Evolutionary conservation across 2,888 invertebrate species (phyloP).

Genomic region (Clostera curtula): DNA sequence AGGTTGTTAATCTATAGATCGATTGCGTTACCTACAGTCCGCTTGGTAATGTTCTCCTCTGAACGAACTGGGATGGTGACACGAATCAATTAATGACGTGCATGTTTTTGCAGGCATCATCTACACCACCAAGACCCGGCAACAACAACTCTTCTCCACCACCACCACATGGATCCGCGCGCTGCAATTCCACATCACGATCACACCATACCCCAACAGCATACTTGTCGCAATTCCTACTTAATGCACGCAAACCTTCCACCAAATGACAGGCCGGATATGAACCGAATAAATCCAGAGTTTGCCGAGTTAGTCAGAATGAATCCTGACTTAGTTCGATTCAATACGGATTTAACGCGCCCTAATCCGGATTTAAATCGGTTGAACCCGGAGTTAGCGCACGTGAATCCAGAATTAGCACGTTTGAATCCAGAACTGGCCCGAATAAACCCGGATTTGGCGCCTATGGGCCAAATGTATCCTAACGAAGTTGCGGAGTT

Average conservation of each 20-base stretch:
- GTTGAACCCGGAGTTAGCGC: conserved; percentile 29
- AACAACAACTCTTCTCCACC: conserved; percentile 58
- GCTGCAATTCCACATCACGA: conserved; percentile 37
- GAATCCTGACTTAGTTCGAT: conserved; percentile 23
- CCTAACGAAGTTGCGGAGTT: conserved; percentile 26
- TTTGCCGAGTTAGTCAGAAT: conserved; percentile 18
- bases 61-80: no score
- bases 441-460: conserved; percentile 26
- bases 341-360: conserved; percentile 27
- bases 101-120: conserved; percentile 42
- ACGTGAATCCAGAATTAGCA: conserved; percentile 28
- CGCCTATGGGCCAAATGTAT: conserved; percentile 37
- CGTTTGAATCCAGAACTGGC: conserved; percentile 26
- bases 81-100: no score
- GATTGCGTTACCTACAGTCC: no score
- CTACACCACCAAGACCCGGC: conserved; percentile 62
- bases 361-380: conserved; percentile 31
- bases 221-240: conserved; percentile 50
- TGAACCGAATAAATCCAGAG: conserved; percentile 28
- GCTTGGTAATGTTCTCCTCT: no score
- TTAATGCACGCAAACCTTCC: conserved; percentile 29
- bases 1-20: no score
- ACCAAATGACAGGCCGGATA: conserved; percentile 22
- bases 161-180: conserved; percentile 57
- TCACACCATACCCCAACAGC: conserved; percentile 32